phyloP scores from a whole-genome alignment of 2,888 invertebrate species.

The Hypsopygia costalis region DNA sequence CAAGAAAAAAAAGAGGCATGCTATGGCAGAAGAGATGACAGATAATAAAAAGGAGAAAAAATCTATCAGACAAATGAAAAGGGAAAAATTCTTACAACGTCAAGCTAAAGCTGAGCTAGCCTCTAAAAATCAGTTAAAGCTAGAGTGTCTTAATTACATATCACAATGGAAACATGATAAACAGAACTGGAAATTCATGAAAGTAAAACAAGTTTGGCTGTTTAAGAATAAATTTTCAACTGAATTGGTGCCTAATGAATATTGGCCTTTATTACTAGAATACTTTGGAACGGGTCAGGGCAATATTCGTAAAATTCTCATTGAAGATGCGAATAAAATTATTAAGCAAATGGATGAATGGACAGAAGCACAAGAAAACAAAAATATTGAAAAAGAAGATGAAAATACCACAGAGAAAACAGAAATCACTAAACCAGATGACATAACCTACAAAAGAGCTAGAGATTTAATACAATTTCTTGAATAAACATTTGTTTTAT shows the following conservation, averaged over 20 bases:
- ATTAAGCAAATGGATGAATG: conserved; percentile 82
- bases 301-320: conserved; percentile 81
- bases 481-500: conserved; percentile 60
- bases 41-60: conserved; percentile 68
- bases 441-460: conserved; percentile 80
- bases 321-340: conserved; percentile 82
- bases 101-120: conserved; percentile 76
- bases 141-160: conserved; percentile 84
- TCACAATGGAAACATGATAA: conserved; percentile 86
- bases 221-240: conserved; percentile 84
- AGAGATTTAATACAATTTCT: conserved; percentile 84
- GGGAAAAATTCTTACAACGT: conserved; percentile 80
- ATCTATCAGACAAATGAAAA: conserved; percentile 84
- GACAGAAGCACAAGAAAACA: conserved; percentile 52
- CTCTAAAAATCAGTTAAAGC: conserved; percentile 75
- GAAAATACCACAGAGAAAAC: conserved; percentile 38
- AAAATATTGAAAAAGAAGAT: conserved; percentile 30
- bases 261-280: conserved; percentile 84
- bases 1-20: conserved; percentile 54
- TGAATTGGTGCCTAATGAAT: conserved; percentile 77
- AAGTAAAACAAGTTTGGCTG: conserved; percentile 88
- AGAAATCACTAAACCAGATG: conserved; percentile 52
- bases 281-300: conserved; percentile 87
- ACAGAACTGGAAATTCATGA: conserved; percentile 90
- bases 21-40: conserved; percentile 36